phyloP scores from a whole-genome alignment of 2,888 invertebrate species.

The Mythimna impura region DNA sequence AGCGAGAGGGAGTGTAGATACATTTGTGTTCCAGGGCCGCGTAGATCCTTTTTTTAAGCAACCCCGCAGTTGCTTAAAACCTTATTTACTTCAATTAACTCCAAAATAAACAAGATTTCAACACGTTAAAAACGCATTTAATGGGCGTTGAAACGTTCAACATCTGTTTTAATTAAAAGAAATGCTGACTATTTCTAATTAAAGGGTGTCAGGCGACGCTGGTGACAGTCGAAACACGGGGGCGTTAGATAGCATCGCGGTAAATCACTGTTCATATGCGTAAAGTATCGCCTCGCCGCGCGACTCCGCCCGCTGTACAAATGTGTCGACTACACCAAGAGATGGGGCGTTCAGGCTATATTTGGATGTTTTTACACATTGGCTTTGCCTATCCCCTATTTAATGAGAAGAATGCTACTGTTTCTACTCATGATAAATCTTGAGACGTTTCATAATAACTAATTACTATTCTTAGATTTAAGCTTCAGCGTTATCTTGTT shows the following conservation, averaged over 20 bases:
- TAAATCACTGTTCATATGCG: constrained; percentile 83
- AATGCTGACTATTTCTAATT: constrained; percentile 65
- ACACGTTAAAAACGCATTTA: constrained; percentile 49
- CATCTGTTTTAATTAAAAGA: constrained; percentile 62
- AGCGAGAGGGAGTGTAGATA: too few relatives aligned
- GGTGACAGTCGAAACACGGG: constrained; percentile 50
- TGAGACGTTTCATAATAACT: constrained; percentile 5
- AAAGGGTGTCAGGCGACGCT: constrained; percentile 60
- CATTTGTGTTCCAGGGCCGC: too few relatives aligned
- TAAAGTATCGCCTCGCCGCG: constrained; percentile 75
- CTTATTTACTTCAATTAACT: constrained; percentile 2
- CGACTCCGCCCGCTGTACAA: constrained; percentile 77
- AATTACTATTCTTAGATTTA: constrained; percentile 14
- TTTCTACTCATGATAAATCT: constrained; percentile 25
- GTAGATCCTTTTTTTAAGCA: too few relatives aligned
- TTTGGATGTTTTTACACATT: constrained; percentile 67
- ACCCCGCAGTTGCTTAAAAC: not conserved
- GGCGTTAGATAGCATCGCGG: constrained; percentile 61
- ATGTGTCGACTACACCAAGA: constrained; percentile 83
- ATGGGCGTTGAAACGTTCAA: constrained; percentile 44
- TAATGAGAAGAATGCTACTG: constrained; percentile 23
- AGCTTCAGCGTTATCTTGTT: constrained; percentile 22
- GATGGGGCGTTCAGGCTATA: constrained; percentile 76
- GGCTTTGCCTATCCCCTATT: constrained; percentile 21
- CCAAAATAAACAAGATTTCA: constrained; percentile 53